Evolutionary conservation across 2,797 vertebrate species (phyloP), one percentile per base, ranked within the genome.

Genomic region (Alfaro cultratus): DNA sequence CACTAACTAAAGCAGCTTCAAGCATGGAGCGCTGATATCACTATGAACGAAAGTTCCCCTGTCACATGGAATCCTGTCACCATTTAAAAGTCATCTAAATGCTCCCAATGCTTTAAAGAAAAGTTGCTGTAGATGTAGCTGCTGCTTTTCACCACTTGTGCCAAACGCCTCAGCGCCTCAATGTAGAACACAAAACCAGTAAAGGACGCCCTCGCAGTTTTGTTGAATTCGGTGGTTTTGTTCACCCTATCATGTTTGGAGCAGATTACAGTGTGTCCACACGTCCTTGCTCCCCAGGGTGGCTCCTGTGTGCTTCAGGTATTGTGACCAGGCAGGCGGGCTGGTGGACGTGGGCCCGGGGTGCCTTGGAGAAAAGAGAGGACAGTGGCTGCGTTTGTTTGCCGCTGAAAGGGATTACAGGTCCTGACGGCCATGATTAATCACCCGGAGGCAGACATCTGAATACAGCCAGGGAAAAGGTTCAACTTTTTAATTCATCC

Each of bases 371-470:
- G 85, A 85, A 85, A 85, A 84, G 89, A 96, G 96, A 96, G 95
- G 95, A 96, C 95, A 96, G 96, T 96, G 95, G 95, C 92, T 87
- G 92, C 92, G 94, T 98, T 98, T 98, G 97, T 98, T 97, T 98
- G 96, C 94, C 94, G 93, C 94, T 97, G 97, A 98, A 97, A 97
- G 91, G 97, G 96, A 97, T 97, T 97, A 97, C 95, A 95, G 96
- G 96, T 96, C 97, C 96, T 98, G 98, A 98, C 97, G 97, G 95
- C 95, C 96, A 92, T 98, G 98, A 98, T 99, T 98, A 98, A 98
- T 99, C 97, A 97, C 97, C 93, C 51, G 85, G 93, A 95, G 96
- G 96, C 97, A 97, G 97, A 97, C 96, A 94, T 96, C 96, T 97
- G 97, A 97, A 95, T 96, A 95, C 95, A 95, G 94, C 96, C 94